phyloP scores from a whole-genome alignment of 1,140 invertebrate genomes.

The Cotesia typhae region DNA sequence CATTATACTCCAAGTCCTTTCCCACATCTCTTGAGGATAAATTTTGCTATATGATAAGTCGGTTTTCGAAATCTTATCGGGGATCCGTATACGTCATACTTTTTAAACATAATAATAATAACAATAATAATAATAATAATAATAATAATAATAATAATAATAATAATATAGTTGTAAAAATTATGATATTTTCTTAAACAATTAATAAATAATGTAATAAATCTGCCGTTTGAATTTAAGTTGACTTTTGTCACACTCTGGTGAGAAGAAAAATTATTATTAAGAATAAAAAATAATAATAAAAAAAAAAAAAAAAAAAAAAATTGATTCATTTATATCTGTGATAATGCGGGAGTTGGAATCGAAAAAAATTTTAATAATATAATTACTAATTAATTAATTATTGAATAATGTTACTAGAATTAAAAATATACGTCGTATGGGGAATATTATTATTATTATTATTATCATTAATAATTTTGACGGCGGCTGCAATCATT shows the following conservation, averaged over 20 bases:
- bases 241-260: too few species aligned
- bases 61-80: neutral
- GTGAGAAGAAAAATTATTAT: neutral
- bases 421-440: slow-evolving; percentile 46
- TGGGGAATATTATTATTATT: neutral
- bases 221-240: slow-evolving; percentile 60
- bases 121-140: neutral
- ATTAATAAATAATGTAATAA: slow-evolving; percentile 63
- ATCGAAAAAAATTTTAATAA: slow-evolving; percentile 1
- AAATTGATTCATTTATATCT: slow-evolving; percentile 73
- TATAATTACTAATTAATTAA: neutral
- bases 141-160: neutral
- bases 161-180: neutral
- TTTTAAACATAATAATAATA: too few species aligned
- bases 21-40: neutral
- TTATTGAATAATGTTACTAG: slow-evolving; percentile 26
- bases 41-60: slow-evolving; percentile 1
- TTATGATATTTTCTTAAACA: slow-evolving; percentile 9
- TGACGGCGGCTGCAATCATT: slow-evolving; percentile 1
- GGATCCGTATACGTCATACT: slow-evolving; percentile 15
- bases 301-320: slow-evolving; percentile 39
- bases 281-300: slow-evolving; percentile 1
- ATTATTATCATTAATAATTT: too few species aligned
- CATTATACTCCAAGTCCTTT: neutral
- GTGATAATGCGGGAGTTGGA: slow-evolving; percentile 66